Percentiles rank a stretch among this genome's conserved stretches.
Conservation (phyloP, 2,797 vertebrate species). For the Muscicapa striata region DNA sequence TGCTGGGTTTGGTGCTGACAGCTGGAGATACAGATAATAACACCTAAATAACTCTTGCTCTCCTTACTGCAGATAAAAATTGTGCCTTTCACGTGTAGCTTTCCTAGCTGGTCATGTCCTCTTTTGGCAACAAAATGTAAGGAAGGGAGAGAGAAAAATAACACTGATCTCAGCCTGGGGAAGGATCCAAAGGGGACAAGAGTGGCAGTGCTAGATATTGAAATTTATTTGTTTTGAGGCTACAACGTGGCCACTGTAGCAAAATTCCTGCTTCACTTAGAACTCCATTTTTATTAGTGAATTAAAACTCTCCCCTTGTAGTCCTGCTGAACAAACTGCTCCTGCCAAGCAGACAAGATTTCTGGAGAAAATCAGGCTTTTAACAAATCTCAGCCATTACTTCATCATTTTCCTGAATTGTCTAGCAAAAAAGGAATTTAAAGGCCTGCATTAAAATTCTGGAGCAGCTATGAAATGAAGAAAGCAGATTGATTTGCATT, state of each 20-base stretch:
- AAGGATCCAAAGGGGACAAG: not conserved
- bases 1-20: not conserved
- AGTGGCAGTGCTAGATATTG: not conserved
- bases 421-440: conserved; percentile 21
- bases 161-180: not conserved
- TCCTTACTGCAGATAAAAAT: not conserved
- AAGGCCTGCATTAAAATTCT: conserved; percentile 20
- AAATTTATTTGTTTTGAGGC: not conserved
- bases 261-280: not conserved
- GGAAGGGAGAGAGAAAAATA: not conserved
- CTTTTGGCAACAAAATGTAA: not conserved
- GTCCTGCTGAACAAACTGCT: not conserved
- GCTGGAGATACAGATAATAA: not conserved
- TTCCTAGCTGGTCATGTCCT: not conserved
- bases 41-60: not conserved
- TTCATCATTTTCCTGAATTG: conserved; percentile 16
- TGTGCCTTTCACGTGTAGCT: not conserved
- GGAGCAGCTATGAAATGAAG: conserved; percentile 10
- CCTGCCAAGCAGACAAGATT: not conserved
- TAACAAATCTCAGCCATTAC: not conserved
- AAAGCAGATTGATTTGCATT: conserved; percentile 62
- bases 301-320: not conserved
- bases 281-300: not conserved
- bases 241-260: not conserved
- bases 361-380: not conserved